Conservation (phyloP, 2,797 vertebrate species). For the Sebastes trivittatus region DNA sequence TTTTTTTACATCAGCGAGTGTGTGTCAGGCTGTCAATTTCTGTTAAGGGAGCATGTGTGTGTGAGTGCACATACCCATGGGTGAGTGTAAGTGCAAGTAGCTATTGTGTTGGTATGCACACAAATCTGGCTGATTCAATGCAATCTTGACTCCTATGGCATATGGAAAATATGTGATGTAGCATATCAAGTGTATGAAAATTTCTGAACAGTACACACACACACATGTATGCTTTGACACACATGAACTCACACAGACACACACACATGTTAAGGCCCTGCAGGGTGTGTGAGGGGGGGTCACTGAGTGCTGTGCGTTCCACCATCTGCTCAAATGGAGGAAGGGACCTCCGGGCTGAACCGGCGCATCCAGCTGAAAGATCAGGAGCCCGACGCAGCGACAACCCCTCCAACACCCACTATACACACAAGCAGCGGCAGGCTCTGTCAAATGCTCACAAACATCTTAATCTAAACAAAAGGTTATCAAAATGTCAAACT, state of each 20-base stretch:
- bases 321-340: slow-evolving; percentile 84
- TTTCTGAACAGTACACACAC: slow-evolving; percentile 31
- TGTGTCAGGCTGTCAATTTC: slow-evolving; percentile 71
- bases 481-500: neutral
- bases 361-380: slow-evolving; percentile 69
- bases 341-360: slow-evolving; percentile 59
- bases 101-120: slow-evolving; percentile 40
- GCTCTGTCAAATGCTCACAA: neutral
- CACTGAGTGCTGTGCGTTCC: slow-evolving; percentile 48
- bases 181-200: neutral
- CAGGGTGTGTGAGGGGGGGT: slow-evolving; percentile 54
- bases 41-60: slow-evolving; percentile 39
- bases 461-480: neutral
- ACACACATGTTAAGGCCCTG: slow-evolving; percentile 37
- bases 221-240: neutral
- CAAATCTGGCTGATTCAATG: slow-evolving; percentile 45
- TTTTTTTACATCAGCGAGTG: slow-evolving; percentile 60
- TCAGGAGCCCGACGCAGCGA: slow-evolving; percentile 26
- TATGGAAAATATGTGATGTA: slow-evolving; percentile 79
- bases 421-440: neutral
- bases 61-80: slow-evolving; percentile 9
- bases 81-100: slow-evolving; percentile 49
- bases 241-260: slow-evolving; percentile 55
- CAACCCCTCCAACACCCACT: slow-evolving; percentile 12
- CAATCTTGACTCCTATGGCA: slow-evolving; percentile 51